phyloP scores from a whole-genome alignment of 64 coral and sea anemone species.

The Pachyseris speciosa region DNA sequence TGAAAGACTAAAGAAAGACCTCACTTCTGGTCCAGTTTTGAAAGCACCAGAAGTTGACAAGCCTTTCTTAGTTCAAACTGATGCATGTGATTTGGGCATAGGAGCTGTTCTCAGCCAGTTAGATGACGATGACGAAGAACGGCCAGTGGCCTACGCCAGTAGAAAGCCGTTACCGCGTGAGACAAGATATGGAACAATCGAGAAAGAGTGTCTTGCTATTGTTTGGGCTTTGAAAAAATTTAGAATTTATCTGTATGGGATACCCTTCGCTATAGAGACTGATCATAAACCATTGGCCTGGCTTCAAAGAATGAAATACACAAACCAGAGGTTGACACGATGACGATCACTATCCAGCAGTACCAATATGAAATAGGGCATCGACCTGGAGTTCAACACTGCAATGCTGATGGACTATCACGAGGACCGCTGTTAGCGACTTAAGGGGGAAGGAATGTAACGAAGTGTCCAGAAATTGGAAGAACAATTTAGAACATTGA shows the following conservation, averaged over 20 bases:
- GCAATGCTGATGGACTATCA: constrained; percentile 26
- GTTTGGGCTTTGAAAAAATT: background rate
- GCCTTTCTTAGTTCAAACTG: constrained; percentile 37
- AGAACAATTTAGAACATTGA: no score
- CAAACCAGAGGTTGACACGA: background rate
- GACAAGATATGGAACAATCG: constrained; percentile 16
- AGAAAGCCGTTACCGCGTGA: constrained; percentile 26
- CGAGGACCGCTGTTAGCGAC: no score
- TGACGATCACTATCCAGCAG: background rate
- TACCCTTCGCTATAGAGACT: constrained; percentile 24
- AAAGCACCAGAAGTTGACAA: background rate
- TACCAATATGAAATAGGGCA: background rate
- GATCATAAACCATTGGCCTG: constrained; percentile 46
- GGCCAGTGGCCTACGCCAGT: background rate
- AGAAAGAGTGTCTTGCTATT: constrained; percentile 60
- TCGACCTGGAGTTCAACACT: background rate
- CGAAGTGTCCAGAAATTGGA: no score
- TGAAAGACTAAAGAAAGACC: background rate
- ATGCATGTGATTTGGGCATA: constrained; percentile 11
- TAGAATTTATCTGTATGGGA: constrained; percentile 14
- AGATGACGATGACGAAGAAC: background rate
- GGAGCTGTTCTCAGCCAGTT: constrained; percentile 1
- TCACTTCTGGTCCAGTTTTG: background rate
- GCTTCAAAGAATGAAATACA: constrained; percentile 25
- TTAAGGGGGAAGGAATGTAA: no score